Conservation (phyloP, 2,113 vertebrate genomes). For the Seriola rivoliana region DNA sequence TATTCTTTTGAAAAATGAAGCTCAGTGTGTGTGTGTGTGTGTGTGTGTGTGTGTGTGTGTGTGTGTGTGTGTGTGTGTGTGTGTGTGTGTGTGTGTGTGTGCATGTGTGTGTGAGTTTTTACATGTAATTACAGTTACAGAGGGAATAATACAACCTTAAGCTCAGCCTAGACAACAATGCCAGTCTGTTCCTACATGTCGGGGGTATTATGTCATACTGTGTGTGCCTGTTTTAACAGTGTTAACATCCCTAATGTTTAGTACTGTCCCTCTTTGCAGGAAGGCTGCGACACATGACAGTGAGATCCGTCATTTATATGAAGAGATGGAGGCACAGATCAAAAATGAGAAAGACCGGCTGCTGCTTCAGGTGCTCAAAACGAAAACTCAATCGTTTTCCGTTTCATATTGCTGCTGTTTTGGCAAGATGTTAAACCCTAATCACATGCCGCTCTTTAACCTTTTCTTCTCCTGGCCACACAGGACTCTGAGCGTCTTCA, state of each 20-base stretch:
- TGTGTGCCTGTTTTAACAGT: neutral
- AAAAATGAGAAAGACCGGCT: constrained; percentile 91
- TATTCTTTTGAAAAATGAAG: constrained; percentile 30
- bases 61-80: neutral
- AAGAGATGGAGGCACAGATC: constrained; percentile 97
- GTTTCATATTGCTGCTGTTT: neutral
- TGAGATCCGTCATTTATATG: constrained; percentile 93
- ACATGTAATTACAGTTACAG: constrained; percentile 13
- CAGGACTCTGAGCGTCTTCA: constrained; percentile 90
- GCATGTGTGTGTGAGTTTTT: neutral
- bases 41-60: neutral
- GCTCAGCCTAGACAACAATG: constrained; percentile 28
- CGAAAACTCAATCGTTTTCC: neutral
- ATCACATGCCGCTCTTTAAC: neutral
- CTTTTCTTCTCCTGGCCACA: neutral
- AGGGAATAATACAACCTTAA: constrained; percentile 2
- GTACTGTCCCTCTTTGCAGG: constrained; percentile 76
- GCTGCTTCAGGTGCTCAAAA: constrained; percentile 66
- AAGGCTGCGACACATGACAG: constrained; percentile 90
- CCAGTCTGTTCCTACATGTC: constrained; percentile 10
- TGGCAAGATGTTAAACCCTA: neutral
- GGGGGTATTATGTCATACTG: neutral
- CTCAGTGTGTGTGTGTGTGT: constrained; percentile 5
- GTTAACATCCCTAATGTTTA: neutral
- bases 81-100: neutral